Conservation (phyloP, 2,797 vertebrate genomes). For the Paguma larvata region DNA sequence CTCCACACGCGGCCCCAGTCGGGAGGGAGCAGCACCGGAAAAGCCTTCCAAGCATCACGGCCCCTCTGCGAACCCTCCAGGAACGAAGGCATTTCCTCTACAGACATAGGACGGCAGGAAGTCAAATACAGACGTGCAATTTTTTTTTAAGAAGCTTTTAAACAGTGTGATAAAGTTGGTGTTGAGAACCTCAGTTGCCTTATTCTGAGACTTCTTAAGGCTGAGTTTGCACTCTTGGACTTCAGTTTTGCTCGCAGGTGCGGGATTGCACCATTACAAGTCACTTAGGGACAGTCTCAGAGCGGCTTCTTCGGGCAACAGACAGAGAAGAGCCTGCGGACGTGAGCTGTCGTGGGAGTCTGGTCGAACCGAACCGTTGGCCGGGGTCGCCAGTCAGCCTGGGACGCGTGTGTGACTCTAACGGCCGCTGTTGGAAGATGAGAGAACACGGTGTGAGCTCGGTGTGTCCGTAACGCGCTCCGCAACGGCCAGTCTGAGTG, state of each 20-base stretch:
- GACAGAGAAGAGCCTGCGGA: not conserved
- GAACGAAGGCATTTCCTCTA: conserved; percentile 77
- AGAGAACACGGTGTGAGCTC: conserved; percentile 73
- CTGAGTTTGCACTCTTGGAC: conserved; percentile 72
- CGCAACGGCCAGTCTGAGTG: conserved; percentile 82
- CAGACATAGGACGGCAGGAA: conserved; percentile 82
- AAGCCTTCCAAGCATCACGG: conserved; percentile 81
- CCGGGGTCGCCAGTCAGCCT: conserved; percentile 74
- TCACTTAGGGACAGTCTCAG: conserved; percentile 83
- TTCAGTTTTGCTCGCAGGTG: conserved; percentile 73
- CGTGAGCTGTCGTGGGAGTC: not conserved
- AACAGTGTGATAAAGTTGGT: conserved; percentile 68
- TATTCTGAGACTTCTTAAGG: conserved; percentile 77
- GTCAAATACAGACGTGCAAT: conserved; percentile 59
- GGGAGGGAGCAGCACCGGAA: conserved; percentile 81
- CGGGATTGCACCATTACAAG: conserved; percentile 83
- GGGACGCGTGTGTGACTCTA: conserved; percentile 78
- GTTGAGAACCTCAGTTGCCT: conserved; percentile 77
- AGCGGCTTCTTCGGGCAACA: conserved; percentile 74
- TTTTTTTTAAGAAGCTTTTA: conserved; percentile 85
- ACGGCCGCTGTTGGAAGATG: conserved; percentile 81
- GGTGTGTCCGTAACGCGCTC: conserved; percentile 81
- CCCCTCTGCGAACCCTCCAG: conserved; percentile 75
- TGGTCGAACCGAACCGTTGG: not conserved
- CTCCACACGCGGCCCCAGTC: conserved; percentile 78